phyloP scores from a whole-genome alignment of 2,888 invertebrate genomes.

The Caradrina clavipalpis region DNA sequence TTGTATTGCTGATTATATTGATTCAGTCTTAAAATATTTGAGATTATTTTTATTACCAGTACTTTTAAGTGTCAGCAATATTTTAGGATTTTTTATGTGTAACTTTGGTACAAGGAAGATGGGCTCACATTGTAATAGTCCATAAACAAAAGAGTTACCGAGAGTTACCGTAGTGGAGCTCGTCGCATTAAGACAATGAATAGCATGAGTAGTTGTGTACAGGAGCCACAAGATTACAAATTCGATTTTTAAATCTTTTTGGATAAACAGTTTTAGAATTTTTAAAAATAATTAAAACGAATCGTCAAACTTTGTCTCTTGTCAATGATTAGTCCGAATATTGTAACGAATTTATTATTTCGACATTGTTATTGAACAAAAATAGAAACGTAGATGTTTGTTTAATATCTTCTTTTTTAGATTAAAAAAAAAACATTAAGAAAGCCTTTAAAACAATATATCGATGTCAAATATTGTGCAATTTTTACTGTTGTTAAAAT shows the following conservation, averaged over 20 bases:
- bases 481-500: conserved; percentile 74
- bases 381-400: conserved; percentile 8
- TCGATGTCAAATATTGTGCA: conserved; percentile 72
- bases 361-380: conserved; percentile 17
- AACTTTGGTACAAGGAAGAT: conserved; percentile 38
- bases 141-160: background rate
- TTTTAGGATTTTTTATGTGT: conserved; percentile 40
- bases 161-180: background rate
- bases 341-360: conserved; percentile 33
- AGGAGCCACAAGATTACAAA: conserved; percentile 42
- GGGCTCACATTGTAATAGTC: conserved; percentile 7
- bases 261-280: conserved; percentile 51
- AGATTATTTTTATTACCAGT: conserved; percentile 53
- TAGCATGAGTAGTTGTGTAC: conserved; percentile 8
- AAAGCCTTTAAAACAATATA: conserved; percentile 63
- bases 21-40: conserved; percentile 57
- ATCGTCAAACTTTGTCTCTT: conserved; percentile 39
- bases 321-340: conserved; percentile 35
- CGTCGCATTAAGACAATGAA: background rate
- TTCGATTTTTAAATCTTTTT: conserved; percentile 56
- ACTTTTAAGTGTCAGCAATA: conserved; percentile 53
- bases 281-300: conserved; percentile 31
- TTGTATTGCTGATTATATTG: conserved; percentile 36
- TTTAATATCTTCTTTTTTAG: conserved; percentile 42
- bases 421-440: conserved; percentile 41